Evolutionary conservation across 2,797 vertebrate genomes (phyloP).

Genomic region (Coregonus suidteri): DNA sequence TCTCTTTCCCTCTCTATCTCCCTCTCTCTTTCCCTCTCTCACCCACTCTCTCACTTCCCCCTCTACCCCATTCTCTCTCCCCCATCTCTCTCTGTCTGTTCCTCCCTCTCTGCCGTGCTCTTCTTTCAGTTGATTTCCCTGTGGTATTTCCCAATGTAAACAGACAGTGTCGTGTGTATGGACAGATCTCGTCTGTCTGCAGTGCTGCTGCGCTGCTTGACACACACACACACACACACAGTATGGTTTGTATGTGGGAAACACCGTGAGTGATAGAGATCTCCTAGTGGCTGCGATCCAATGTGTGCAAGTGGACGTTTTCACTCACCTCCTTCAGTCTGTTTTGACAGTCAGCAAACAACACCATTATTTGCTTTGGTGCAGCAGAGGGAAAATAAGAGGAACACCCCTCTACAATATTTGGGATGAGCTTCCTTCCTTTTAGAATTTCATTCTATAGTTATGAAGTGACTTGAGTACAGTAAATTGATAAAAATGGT

Average conservation of each 20-base stretch:
- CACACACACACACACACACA: neutral
- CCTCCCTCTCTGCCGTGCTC: constrained; percentile 18
- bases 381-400: neutral
- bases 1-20: too few species aligned
- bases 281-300: constrained; percentile 19
- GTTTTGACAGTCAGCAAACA: constrained; percentile 50
- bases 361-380: constrained; percentile 19
- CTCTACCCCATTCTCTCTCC: neutral
- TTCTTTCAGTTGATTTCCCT: constrained; percentile 13
- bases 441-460: too few species aligned
- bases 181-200: constrained; percentile 62
- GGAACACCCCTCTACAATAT: neutral
- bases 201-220: constrained; percentile 7
- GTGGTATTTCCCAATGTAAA: constrained; percentile 37
- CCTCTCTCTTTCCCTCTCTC: neutral
- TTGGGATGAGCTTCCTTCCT: too few species aligned
- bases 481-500: too few species aligned
- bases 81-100: neutral
- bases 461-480: too few species aligned
- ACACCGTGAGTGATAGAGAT: constrained; percentile 50
- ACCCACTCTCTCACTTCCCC: neutral
- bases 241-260: constrained; percentile 59
- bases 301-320: constrained; percentile 29
- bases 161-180: constrained; percentile 45
- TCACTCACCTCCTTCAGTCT: constrained; percentile 28